Base-by-base conservation (phyloP, 2,888 invertebrate species). In the Pseudococcus longispinus region DNA sequence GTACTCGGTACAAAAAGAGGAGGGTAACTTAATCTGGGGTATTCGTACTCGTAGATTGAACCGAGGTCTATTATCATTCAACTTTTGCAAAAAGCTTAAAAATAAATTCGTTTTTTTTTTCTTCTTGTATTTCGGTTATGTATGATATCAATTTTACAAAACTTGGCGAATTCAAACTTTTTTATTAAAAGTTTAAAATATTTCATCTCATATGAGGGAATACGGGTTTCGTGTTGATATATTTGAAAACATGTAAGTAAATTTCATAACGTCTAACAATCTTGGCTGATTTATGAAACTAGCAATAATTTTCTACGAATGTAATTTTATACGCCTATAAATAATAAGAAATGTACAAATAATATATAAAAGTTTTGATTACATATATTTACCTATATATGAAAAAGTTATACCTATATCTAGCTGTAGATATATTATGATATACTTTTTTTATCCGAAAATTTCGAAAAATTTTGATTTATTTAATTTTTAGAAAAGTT, bases 281-380 rank as follows among this genome's bases (percentile, higher is more conserved):
- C 32, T 32, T 9, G 15, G 74, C 9, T 74, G 74, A 74, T 74
- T 74, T 74, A 74, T 74, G 37, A 74, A 37, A 29, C 3, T 32
- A 32, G 74, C 37, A 74, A 74, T 74, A 74, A 74, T 74, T 74
- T 74, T 74, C 32, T 37, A 29, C n/a, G 9, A 74, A 8, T 26
- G 32, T 74, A 74, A 29, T 32, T 74, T 26, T 37, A n/a, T 37
- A 74, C 18, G 51, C 74, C 29, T 74, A 74, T 32, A 74, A 32
- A 74, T 32, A 32, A 74, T n/a, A 32, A 32, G 37, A 32, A 74
- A 74, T n/a, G 32, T 32, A 74, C 74, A 37, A 74, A 29, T 74
- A 74, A 74, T 74, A 74, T 74, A 74, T 32, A 74, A 74, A 74
- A 74, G n/a, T 74, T 74, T 74, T 74, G 37, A 74, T 74, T 74